These are phyloP conservation scores for Drosophila niveifrons DNA, from an alignment of 2,888 invertebrate genomes.

Conservation along the genomic window DNA sequence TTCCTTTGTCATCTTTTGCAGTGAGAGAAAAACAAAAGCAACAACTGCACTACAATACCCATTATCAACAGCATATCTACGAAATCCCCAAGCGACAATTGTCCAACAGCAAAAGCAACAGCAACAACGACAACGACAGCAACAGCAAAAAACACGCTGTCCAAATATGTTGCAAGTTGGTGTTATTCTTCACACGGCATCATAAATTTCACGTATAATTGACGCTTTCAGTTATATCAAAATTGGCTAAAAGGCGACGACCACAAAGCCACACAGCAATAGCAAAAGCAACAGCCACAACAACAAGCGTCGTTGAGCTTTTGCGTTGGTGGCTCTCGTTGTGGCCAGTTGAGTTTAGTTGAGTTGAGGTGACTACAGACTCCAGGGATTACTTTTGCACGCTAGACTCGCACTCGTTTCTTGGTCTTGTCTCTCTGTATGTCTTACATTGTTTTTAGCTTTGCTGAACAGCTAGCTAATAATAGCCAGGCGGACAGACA, in stretches of 20 bases:
- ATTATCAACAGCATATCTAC: constrained; percentile 75
- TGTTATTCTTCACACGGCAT: constrained; percentile 84
- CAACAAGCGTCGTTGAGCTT: constrained; percentile 21
- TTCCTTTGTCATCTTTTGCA: constrained; percentile 78
- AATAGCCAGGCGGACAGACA: constrained; percentile 40
- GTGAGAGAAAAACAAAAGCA: constrained; percentile 38
- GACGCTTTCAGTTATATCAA: constrained; percentile 84
- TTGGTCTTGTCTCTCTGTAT: constrained; percentile 31
- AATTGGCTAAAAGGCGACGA: constrained; percentile 78
- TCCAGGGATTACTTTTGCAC: constrained; percentile 67
- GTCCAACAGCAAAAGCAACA: constrained; percentile 51
- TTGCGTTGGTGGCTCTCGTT: constrained; percentile 74
- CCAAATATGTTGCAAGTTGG: constrained; percentile 82
- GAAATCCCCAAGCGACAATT: constrained; percentile 73
- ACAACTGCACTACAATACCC: constrained; percentile 74
- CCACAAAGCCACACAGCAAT: constrained; percentile 26
- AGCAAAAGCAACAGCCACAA: constrained; percentile 22
- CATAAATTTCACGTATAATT: constrained; percentile 85
- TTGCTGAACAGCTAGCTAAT: constrained; percentile 69
- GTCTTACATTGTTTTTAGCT: constrained; percentile 56
- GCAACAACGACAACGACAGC: constrained; percentile 32
- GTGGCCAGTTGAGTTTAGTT: constrained; percentile 36
- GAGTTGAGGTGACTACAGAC: constrained; percentile 30
- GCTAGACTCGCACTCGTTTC: constrained; percentile 22
- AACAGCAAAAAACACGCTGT: constrained; percentile 53